Conservation (phyloP, 2,113 vertebrate genomes). For the Ceyx melanurus region DNA sequence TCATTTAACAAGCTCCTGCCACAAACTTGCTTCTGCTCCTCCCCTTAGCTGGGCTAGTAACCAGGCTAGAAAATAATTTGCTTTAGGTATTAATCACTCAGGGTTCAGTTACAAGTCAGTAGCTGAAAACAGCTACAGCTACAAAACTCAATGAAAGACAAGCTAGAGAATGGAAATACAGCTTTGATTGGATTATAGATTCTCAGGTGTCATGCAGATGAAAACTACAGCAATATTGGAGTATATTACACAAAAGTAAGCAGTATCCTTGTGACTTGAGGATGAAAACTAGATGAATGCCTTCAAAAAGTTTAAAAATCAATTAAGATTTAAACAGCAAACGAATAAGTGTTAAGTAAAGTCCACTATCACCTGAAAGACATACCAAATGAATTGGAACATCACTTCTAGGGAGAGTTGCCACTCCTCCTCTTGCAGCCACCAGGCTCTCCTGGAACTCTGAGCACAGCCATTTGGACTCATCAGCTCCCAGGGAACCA, state of each 20-base stretch:
- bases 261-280: background rate
- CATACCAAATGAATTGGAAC: conserved; percentile 85
- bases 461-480: conserved; percentile 90
- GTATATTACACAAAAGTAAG: background rate
- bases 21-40: background rate
- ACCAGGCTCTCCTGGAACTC: conserved; percentile 91
- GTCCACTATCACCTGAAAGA: background rate
- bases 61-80: background rate
- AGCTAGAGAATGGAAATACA: background rate
- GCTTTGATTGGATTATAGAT: background rate
- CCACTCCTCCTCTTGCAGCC: conserved; percentile 68
- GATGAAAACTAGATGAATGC: background rate
- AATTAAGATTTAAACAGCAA: background rate
- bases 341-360: background rate
- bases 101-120: background rate
- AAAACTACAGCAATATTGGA: background rate
- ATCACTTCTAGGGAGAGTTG: conserved; percentile 43
- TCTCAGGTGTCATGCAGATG: background rate
- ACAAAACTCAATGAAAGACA: background rate
- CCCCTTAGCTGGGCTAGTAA: background rate
- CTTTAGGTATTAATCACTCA: background rate
- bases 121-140: background rate
- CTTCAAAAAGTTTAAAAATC: background rate
- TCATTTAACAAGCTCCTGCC: background rate
- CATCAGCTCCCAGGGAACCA: conserved; percentile 90